These are phyloP conservation scores for Nibea coibor DNA, from an alignment of 2,113 vertebrate genomes.

Conservation along the genomic window DNA sequence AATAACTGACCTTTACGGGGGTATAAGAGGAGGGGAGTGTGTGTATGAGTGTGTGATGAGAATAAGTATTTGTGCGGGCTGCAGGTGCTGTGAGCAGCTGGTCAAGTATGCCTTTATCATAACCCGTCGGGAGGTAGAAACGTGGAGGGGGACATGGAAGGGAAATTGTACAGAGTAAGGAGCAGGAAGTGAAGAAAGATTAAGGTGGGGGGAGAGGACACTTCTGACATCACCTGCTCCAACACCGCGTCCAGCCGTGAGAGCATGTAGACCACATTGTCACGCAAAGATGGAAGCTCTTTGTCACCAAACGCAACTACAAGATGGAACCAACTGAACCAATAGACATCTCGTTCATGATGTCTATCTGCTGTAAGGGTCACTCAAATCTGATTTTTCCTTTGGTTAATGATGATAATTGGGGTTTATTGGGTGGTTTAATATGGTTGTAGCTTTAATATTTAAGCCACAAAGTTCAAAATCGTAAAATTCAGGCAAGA, in stretches of 20 bases:
- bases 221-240: slow-evolving; percentile 29
- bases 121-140: slow-evolving; percentile 33
- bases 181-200: slow-evolving; percentile 40
- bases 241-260: slow-evolving; percentile 42
- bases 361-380: neutral
- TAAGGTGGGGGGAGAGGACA: slow-evolving; percentile 21
- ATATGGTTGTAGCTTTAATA: neutral
- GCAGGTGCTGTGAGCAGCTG: slow-evolving; percentile 78
- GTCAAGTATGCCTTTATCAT: slow-evolving; percentile 38
- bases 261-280: slow-evolving; percentile 2
- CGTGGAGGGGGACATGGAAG: slow-evolving; percentile 30
- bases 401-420: neutral
- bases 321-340: neutral
- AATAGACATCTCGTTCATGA: neutral
- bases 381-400: neutral
- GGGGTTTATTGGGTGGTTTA: neutral
- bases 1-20: slow-evolving; percentile 59
- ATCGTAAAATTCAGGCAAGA: too few relatives aligned
- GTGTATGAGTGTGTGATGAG: slow-evolving; percentile 2
- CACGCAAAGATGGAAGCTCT: neutral
- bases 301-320: neutral
- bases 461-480: neutral
- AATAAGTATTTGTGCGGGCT: slow-evolving; percentile 21
- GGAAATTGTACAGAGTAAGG: slow-evolving; percentile 22
- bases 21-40: slow-evolving; percentile 46